A percentile compares a stretch with the other conserved stretches of the same genome.
phyloP scores from a whole-genome alignment of 2,888 invertebrate genomes.

The Autographa gamma region DNA sequence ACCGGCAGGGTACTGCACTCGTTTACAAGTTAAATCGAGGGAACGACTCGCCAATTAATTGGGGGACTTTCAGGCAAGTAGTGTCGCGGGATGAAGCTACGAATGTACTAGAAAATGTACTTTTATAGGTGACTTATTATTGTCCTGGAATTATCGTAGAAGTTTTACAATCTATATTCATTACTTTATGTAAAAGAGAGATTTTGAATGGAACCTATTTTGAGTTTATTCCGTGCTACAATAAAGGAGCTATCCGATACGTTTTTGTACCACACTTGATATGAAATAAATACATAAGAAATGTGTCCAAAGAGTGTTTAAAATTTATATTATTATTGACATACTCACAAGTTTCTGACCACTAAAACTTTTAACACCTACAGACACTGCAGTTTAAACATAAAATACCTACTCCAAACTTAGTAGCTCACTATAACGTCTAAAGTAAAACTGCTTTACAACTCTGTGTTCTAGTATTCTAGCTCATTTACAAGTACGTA shows the following conservation, averaged over 20 bases:
- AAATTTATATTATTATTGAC: too few relatives aligned
- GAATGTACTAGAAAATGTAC: constrained; percentile 21
- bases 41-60: constrained; percentile 79
- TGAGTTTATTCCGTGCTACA: too few relatives aligned
- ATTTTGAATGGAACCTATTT: too few relatives aligned
- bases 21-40: constrained; percentile 85
- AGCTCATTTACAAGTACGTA: constrained; percentile 60
- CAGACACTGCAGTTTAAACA: not conserved
- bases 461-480: constrained; percentile 54
- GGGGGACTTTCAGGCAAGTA: constrained; percentile 73
- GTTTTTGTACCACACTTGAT: too few relatives aligned
- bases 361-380: too few relatives aligned
- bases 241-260: too few relatives aligned
- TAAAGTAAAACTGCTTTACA: constrained; percentile 58
- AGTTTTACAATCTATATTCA: too few relatives aligned
- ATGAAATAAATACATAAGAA: too few relatives aligned
- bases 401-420: constrained; percentile 16
- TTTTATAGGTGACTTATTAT: too few relatives aligned
- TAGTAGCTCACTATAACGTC: constrained; percentile 43
- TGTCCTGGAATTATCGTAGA: not conserved
- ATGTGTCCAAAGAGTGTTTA: too few relatives aligned
- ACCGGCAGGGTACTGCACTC: constrained; percentile 65
- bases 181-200: too few relatives aligned
- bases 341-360: too few relatives aligned
- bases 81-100: constrained; percentile 50